These are phyloP conservation scores for Dipodomys stephensi DNA, from an alignment of 2,113 vertebrate genomes.

Conservation along the genomic window DNA sequence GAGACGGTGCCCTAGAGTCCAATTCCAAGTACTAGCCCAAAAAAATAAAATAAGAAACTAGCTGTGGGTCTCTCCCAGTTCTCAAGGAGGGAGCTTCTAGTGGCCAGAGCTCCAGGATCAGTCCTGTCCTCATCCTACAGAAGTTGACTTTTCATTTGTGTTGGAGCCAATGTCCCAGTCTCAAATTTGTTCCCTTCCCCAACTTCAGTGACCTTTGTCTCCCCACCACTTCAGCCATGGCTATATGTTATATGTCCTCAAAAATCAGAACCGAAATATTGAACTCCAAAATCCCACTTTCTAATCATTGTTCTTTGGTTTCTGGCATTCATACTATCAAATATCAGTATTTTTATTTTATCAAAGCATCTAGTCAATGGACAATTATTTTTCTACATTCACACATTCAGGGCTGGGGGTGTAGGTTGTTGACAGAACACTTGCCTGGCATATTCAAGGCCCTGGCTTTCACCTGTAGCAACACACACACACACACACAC, in stretches of 20 bases:
- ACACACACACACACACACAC: not conserved
- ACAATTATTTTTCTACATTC: not conserved
- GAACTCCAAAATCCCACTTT: not conserved
- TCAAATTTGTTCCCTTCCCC: not conserved
- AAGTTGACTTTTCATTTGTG: not conserved
- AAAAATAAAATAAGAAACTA: no score
- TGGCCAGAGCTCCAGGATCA: not conserved
- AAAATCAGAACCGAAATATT: conserved; percentile 1
- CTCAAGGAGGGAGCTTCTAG: not conserved
- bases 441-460: not conserved
- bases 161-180: not conserved
- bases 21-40: no score
- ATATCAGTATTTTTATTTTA: not conserved
- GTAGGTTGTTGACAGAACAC: not conserved
- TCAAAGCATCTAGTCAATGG: not conserved
- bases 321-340: not conserved
- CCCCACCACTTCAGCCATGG: not conserved
- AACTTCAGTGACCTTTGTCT: not conserved
- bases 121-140: not conserved
- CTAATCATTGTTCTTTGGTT: not conserved
- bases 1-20: no score
- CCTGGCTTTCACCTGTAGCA: not conserved
- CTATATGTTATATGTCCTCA: not conserved
- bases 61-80: not conserved
- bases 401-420: not conserved